A percentile compares a stretch with the other conserved stretches of the same genome.
phyloP scores from a whole-genome alignment of 2,888 invertebrate genomes.

The Ichneumoninae sp. region DNA sequence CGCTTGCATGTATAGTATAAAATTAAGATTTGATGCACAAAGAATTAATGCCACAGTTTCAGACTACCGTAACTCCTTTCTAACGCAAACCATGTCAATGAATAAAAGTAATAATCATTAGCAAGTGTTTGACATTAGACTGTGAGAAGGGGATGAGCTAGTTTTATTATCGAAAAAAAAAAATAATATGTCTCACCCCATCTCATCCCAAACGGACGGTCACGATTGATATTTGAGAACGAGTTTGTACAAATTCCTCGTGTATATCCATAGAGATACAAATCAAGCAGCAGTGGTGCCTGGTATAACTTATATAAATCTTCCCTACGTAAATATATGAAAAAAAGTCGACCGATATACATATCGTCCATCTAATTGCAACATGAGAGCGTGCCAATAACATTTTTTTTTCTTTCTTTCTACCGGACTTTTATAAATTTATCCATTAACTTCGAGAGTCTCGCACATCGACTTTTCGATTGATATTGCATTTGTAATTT shows the following conservation, averaged over 20 bases:
- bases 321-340: slow-evolving; percentile 74
- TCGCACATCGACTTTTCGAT: slow-evolving; percentile 16
- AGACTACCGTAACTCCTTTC: slow-evolving; percentile 62
- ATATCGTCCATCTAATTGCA: slow-evolving; percentile 75
- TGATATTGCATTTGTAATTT: slow-evolving; percentile 41
- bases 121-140: slow-evolving; percentile 50
- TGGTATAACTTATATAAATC: slow-evolving; percentile 76
- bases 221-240: slow-evolving; percentile 55
- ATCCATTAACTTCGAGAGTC: slow-evolving; percentile 10
- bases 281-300: slow-evolving; percentile 65
- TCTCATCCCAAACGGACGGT: slow-evolving; percentile 14
- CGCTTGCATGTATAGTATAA: slow-evolving; percentile 63
- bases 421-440: slow-evolving; percentile 7
- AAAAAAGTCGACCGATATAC: slow-evolving; percentile 59
- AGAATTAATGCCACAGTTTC: slow-evolving; percentile 69
- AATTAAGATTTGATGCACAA: slow-evolving; percentile 69
- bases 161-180: slow-evolving; percentile 17
- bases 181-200: slow-evolving; percentile 30
- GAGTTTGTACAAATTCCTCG: slow-evolving; percentile 69
- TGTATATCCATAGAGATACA: slow-evolving; percentile 71
- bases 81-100: slow-evolving; percentile 73
- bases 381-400: slow-evolving; percentile 83
- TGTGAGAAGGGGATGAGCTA: slow-evolving; percentile 7
- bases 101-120: slow-evolving; percentile 66
- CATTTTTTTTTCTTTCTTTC: slow-evolving; percentile 28